Conservation (phyloP, 1,140 invertebrate genomes). For the Drosophila persimilis region DNA sequence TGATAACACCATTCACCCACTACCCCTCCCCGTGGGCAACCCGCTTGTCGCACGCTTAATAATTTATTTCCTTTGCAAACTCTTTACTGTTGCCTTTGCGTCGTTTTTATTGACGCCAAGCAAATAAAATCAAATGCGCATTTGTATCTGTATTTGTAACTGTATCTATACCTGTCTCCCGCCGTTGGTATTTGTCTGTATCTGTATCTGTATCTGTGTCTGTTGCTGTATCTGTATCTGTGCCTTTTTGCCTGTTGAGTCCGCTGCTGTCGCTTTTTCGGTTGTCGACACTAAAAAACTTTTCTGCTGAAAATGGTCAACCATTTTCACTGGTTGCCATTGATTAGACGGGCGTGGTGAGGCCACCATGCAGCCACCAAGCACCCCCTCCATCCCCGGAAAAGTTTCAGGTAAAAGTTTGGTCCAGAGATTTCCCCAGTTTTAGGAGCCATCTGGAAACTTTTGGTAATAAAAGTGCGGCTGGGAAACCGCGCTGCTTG, state of each 20-base stretch:
- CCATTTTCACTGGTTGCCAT: slow-evolving; percentile 13
- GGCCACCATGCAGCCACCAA: no score
- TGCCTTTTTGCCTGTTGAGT: slow-evolving; percentile 8
- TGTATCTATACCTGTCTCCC: slow-evolving; percentile 6
- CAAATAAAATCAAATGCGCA: slow-evolving; percentile 74
- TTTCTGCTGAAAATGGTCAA: slow-evolving; percentile 76
- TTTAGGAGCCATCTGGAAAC: slow-evolving; percentile 9
- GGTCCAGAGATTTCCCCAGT: neutral
- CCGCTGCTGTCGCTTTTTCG: slow-evolving; percentile 11
- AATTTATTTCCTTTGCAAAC: slow-evolving; percentile 76
- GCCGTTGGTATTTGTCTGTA: slow-evolving; percentile 15
- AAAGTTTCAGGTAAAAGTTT: slow-evolving; percentile 20
- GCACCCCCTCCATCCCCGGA: neutral
- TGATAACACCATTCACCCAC: slow-evolving; percentile 51
- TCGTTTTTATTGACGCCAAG: slow-evolving; percentile 55
- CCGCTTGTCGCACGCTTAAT: slow-evolving; percentile 46
- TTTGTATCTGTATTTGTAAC: slow-evolving; percentile 40
- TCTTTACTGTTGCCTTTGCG: slow-evolving; percentile 42
- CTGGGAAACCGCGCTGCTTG: neutral
- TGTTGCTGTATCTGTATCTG: slow-evolving; percentile 5
- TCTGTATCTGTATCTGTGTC: neutral
- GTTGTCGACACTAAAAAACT: slow-evolving; percentile 46
- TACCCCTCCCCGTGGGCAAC: neutral
- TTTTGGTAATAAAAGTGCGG: slow-evolving; percentile 1
- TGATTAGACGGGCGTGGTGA: slow-evolving; percentile 39